Conservation (phyloP, 2,113 vertebrate genomes). For the Hippocampus mohnikei region DNA sequence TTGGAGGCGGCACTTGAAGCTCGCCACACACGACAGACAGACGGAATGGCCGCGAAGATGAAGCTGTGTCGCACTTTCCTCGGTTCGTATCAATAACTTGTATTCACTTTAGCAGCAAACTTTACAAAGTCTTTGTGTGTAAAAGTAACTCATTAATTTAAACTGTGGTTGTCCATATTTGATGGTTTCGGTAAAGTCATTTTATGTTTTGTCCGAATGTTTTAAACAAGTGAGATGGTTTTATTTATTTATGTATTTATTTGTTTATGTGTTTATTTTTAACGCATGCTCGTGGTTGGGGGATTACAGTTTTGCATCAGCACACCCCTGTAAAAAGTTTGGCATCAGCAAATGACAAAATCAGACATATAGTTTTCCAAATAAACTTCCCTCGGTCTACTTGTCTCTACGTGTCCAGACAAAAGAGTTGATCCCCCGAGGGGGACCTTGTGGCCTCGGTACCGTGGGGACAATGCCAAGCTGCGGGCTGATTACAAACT, state of each 20-base stretch:
- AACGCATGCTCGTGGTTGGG: not conserved
- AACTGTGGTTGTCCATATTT: not conserved
- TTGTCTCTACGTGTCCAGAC: constrained; percentile 54
- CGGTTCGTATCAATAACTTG: constrained; percentile 76
- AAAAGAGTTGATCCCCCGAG: constrained; percentile 74
- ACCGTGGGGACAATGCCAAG: constrained; percentile 75
- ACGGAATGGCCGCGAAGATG: constrained; percentile 75
- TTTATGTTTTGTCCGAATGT: not conserved
- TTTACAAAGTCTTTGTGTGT: not conserved
- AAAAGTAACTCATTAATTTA: not conserved
- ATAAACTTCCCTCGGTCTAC: constrained; percentile 14
- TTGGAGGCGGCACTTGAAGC: constrained; percentile 44
- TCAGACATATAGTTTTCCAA: constrained; percentile 3
- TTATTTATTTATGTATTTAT: not conserved
- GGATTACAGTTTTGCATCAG: constrained; percentile 19
- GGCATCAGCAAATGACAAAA: not conserved
- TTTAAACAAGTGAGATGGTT: not conserved
- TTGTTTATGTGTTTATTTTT: not conserved
- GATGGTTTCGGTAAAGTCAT: not conserved
- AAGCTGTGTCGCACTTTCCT: constrained; percentile 88
- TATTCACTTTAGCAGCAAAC: not conserved
- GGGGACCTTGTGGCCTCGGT: constrained; percentile 64
- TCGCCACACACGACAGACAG: constrained; percentile 20
- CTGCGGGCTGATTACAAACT: constrained; percentile 80
- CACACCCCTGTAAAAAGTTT: constrained; percentile 18